Conservation (phyloP, 2,797 vertebrate genomes). For the Acrocephalus scirpaceus region DNA sequence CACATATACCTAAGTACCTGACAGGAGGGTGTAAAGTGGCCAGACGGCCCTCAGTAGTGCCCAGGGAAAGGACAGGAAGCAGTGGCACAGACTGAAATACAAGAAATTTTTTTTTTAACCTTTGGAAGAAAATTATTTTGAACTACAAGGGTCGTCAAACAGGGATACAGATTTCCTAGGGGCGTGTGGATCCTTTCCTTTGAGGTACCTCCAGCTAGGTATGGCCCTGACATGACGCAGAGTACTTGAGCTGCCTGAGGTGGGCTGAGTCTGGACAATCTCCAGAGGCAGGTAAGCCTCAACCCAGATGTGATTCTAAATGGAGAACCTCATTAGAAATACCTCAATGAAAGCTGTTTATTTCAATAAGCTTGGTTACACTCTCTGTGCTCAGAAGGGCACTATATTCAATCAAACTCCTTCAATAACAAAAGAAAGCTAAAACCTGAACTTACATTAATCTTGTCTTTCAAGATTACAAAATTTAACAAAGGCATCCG, state of each 20-base stretch:
- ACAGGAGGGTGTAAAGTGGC: neutral
- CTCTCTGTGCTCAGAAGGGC: neutral
- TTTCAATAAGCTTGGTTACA: neutral
- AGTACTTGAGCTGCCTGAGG: neutral
- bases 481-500: neutral
- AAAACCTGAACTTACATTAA: neutral
- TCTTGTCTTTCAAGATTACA: neutral
- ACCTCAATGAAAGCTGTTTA: constrained; percentile 8
- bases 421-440: neutral
- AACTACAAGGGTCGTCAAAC: neutral
- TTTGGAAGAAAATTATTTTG: neutral
- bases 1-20: rapidly evolving
- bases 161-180: neutral
- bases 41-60: neutral
- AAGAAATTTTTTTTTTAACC: neutral
- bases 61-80: neutral
- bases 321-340: neutral
- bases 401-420: neutral
- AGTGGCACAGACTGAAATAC: neutral
- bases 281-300: neutral
- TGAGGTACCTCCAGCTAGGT: neutral
- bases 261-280: neutral
- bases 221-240: neutral
- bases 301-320: neutral
- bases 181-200: neutral